phyloP scores from a whole-genome alignment of 2,888 invertebrate species.

The Eupithecia subumbrata region DNA sequence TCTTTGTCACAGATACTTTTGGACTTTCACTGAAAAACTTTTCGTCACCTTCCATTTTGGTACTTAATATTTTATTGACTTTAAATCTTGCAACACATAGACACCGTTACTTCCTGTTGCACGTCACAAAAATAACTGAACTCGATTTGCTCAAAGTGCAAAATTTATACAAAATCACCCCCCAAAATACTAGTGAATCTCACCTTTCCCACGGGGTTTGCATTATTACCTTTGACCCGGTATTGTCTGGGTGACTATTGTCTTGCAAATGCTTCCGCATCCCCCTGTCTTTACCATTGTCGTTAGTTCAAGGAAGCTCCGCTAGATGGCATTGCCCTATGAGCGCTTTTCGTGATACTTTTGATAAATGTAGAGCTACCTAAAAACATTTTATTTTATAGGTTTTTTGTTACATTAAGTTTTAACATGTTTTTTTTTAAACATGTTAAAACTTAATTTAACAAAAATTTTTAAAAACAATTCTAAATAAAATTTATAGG shows the following conservation, averaged over 20 bases:
- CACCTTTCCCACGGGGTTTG: conserved; percentile 62
- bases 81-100: neutral
- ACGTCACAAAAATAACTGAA: conserved; percentile 70
- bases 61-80: neutral
- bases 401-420: too few species aligned
- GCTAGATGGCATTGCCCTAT: conserved; percentile 64
- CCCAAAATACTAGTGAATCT: conserved; percentile 53
- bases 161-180: conserved; percentile 77
- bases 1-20: neutral
- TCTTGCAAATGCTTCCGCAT: conserved; percentile 70
- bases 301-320: conserved; percentile 52
- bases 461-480: neutral
- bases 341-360: neutral
- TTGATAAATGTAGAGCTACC: neutral
- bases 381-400: too few species aligned
- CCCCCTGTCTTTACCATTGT: conserved; percentile 58
- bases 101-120: conserved; percentile 73
- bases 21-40: neutral
- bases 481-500: neutral
- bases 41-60: neutral
- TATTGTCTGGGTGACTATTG: conserved; percentile 73
- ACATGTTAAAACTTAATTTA: too few species aligned
- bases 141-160: conserved; percentile 56
- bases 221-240: conserved; percentile 68
- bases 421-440: too few species aligned